Conservation (phyloP, 1,140 invertebrate species). For the Halesus radiatus region DNA sequence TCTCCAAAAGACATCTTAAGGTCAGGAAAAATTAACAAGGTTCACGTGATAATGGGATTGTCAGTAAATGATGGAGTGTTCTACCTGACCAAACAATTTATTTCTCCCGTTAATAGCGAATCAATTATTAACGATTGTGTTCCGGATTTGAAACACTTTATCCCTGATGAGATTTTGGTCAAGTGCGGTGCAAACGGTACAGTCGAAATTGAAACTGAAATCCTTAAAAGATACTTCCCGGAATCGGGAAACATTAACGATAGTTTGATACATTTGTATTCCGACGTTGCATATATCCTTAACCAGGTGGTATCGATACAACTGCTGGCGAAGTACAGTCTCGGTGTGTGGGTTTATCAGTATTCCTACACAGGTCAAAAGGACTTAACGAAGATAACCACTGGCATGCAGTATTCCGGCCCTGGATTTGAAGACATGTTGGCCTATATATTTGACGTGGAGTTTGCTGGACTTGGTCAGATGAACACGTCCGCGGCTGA, state of each 20-base stretch:
- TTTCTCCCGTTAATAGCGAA: neutral
- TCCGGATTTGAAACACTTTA: neutral
- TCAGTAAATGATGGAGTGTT: constrained; percentile 53
- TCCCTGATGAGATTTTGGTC: neutral
- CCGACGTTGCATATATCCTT: too few species aligned
- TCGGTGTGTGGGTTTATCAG: too few species aligned
- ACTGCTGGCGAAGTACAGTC: too few species aligned
- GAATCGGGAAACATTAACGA: neutral
- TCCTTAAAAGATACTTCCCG: constrained; percentile 40
- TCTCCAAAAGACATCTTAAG: constrained; percentile 47
- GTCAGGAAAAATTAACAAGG: constrained; percentile 52
- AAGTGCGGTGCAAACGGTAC: neutral
- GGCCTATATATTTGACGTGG: too few species aligned
- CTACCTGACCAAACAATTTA: neutral
- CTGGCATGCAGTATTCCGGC: too few species aligned
- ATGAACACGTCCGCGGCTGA: too few species aligned
- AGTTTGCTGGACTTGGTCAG: too few species aligned
- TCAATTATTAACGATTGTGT: neutral
- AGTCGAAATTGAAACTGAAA: neutral
- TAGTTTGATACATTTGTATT: too few species aligned
- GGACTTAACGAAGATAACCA: too few species aligned
- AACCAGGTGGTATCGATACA: too few species aligned
- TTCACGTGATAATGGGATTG: constrained; percentile 51
- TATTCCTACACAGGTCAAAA: too few species aligned
- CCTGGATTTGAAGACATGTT: too few species aligned